Percentiles rank a stretch among this genome's conserved stretches.
These are phyloP conservation scores for Psittacus erithacus DNA, from an alignment of 2,113 vertebrate genomes.

Conservation along the genomic window DNA sequence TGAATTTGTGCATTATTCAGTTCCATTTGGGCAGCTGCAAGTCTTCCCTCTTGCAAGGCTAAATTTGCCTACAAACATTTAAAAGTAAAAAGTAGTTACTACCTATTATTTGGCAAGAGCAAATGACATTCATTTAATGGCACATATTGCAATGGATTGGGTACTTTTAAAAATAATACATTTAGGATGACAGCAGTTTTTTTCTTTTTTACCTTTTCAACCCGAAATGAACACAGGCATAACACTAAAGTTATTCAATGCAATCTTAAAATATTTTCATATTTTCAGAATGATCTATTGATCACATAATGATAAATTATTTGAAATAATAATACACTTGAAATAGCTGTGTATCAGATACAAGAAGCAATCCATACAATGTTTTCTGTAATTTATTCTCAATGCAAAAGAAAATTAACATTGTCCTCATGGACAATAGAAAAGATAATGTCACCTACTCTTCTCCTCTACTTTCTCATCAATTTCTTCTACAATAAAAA, in stretches of 20 bases:
- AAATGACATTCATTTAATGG: neutral
- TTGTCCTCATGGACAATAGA: neutral
- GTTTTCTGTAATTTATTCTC: neutral
- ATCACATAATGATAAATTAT: neutral
- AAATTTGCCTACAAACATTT: constrained; percentile 78
- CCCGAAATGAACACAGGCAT: neutral
- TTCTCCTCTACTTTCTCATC: neutral
- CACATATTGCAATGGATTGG: neutral
- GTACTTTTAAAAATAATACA: neutral
- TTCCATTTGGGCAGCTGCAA: constrained; percentile 77
- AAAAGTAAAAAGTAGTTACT: neutral
- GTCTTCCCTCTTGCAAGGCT: constrained; percentile 80
- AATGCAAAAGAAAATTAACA: neutral
- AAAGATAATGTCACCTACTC: neutral
- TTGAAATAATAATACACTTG: neutral
- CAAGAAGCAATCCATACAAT: neutral
- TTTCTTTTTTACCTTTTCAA: neutral
- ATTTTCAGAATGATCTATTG: neutral
- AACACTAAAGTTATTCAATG: neutral
- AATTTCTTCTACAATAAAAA: neutral
- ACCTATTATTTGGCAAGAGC: neutral
- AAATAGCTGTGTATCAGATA: neutral
- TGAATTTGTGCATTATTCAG: constrained; percentile 79
- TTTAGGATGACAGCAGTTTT: neutral
- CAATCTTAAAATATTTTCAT: neutral